Evolutionary conservation across 1,140 invertebrate species (phyloP).

Genomic region (Dreissena rostriformis): DNA sequence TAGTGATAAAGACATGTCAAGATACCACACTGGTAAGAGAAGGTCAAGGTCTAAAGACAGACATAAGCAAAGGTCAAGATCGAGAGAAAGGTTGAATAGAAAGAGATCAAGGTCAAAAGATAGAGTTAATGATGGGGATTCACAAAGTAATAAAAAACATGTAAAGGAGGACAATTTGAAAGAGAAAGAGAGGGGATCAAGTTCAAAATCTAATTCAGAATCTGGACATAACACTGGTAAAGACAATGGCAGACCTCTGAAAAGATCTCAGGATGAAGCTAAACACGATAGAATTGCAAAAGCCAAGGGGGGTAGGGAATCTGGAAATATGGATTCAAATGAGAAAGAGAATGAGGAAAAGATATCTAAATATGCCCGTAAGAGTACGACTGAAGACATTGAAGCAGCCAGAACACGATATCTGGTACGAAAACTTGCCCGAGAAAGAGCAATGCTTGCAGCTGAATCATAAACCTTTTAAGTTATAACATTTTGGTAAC

Average conservation of each 20-base stretch:
- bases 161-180: too few relatives aligned
- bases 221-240: too few relatives aligned
- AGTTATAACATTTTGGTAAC: too few relatives aligned
- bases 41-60: constrained; percentile 34
- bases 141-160: constrained; percentile 32
- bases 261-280: too few relatives aligned
- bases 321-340: constrained; percentile 44
- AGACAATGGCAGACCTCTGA: too few relatives aligned
- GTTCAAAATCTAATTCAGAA: too few relatives aligned
- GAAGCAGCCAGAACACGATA: constrained; percentile 63
- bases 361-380: constrained; percentile 60
- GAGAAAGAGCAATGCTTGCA: background rate
- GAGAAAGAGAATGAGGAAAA: constrained; percentile 31
- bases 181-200: too few relatives aligned
- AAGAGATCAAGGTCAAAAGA: constrained; percentile 6
- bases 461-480: background rate
- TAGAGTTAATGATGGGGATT: constrained; percentile 10
- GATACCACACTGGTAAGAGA: constrained; percentile 11
- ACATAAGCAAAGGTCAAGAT: constrained; percentile 46
- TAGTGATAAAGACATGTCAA: background rate
- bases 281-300: too few relatives aligned
- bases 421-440: constrained; percentile 49
- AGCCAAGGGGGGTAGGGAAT: background rate
- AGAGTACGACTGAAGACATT: constrained; percentile 57
- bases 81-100: constrained; percentile 15